phyloP scores from a whole-genome alignment of 2,797 vertebrate genomes.

The Kryptolebias ocellatus region DNA sequence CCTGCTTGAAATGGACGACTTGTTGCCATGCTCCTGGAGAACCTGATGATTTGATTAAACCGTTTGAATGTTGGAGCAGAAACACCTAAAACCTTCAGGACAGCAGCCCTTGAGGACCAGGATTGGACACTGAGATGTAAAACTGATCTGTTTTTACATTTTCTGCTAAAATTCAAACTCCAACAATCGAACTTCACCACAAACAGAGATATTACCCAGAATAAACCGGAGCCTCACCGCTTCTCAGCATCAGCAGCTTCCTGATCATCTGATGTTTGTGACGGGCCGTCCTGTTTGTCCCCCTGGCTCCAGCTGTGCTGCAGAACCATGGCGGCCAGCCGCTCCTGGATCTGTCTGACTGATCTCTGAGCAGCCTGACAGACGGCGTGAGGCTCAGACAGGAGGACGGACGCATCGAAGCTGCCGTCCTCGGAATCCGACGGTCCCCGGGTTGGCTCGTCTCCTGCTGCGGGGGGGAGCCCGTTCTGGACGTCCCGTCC shows the following conservation, averaged over 20 bases:
- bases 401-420: constrained; percentile 73
- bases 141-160: background rate
- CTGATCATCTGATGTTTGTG: constrained; percentile 21
- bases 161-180: too few relatives aligned
- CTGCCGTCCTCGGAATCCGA: background rate
- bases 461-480: background rate
- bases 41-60: too few relatives aligned
- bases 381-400: constrained; percentile 86
- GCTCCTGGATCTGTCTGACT: constrained; percentile 83
- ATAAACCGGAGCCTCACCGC: constrained; percentile 51
- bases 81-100: too few relatives aligned
- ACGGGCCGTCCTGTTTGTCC: constrained; percentile 4
- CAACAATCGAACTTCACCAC: too few relatives aligned
- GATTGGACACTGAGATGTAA: too few relatives aligned
- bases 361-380: constrained; percentile 83
- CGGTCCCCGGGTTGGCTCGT: background rate
- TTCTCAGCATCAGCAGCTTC: constrained; percentile 25
- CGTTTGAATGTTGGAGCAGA: too few relatives aligned
- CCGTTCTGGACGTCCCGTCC: constrained; percentile 3
- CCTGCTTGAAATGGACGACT: too few relatives aligned
- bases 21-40: too few relatives aligned
- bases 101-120: too few relatives aligned
- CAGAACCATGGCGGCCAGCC: constrained; percentile 84
- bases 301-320: constrained; percentile 79
- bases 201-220: too few relatives aligned